These are phyloP conservation scores for Bradypodion ventrale DNA, from an alignment of 2,797 vertebrate species.

Conservation along the genomic window DNA sequence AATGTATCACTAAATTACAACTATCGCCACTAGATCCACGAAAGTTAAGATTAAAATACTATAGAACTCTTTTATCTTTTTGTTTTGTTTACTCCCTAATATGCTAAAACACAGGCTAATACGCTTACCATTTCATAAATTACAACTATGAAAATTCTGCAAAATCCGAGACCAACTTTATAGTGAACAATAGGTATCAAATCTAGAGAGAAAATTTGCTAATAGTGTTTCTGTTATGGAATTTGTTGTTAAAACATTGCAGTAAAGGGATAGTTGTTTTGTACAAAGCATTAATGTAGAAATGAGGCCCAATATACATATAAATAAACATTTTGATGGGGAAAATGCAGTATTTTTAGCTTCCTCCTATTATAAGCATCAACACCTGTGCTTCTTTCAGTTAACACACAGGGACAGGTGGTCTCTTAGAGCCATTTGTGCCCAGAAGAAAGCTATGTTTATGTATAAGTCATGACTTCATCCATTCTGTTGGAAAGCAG, in stretches of 20 bases:
- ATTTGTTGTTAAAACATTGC: background rate
- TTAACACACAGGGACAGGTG: constrained; percentile 33
- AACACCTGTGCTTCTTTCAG: constrained; percentile 22
- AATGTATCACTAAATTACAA: too few species aligned
- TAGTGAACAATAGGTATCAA: too few species aligned
- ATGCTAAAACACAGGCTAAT: too few species aligned
- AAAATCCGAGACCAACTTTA: background rate
- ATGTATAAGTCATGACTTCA: constrained; percentile 26
- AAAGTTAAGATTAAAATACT: too few species aligned
- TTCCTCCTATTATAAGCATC: constrained; percentile 16
- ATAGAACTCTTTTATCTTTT: too few species aligned
- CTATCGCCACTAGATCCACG: too few species aligned
- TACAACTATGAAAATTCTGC: background rate
- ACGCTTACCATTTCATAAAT: too few species aligned
- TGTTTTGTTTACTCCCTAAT: too few species aligned
- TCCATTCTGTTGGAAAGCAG: constrained; percentile 6
- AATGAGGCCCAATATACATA: constrained; percentile 6
- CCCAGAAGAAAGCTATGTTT: constrained; percentile 9
- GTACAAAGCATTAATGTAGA: background rate
- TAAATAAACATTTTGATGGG: constrained; percentile 1
- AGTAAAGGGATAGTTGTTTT: background rate
- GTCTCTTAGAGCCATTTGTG: constrained; percentile 10
- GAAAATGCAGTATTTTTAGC: constrained; percentile 22
- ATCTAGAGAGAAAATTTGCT: background rate
- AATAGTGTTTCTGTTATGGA: background rate